phyloP scores from a whole-genome alignment of 2,797 vertebrate species.

The Syngnathus acus region DNA sequence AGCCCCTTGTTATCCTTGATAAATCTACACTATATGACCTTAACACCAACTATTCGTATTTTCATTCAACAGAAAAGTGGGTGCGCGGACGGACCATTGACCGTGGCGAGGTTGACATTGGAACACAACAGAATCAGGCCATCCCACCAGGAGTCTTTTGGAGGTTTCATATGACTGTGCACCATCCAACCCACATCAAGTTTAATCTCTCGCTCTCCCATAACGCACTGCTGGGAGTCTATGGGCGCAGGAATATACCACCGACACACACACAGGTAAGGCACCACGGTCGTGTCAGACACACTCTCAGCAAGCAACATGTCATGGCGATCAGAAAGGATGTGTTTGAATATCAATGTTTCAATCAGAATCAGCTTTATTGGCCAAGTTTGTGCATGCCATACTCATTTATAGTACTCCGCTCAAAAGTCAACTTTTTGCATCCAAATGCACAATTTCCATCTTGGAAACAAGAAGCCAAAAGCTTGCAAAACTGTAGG shows the following conservation, averaged over 20 bases:
- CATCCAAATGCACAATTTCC: background rate
- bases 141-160: constrained; percentile 94
- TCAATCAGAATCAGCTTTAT: too few species aligned
- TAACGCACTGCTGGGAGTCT: constrained; percentile 89
- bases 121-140: constrained; percentile 87
- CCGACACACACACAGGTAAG: constrained; percentile 94
- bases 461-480: background rate
- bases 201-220: constrained; percentile 91
- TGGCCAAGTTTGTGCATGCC: too few species aligned
- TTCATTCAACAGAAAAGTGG: constrained; percentile 67
- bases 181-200: constrained; percentile 89
- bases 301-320: background rate
- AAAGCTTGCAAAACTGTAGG: background rate
- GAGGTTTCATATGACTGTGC: constrained; percentile 91
- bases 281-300: background rate
- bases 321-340: background rate
- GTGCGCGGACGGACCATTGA: constrained; percentile 90
- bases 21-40: constrained; percentile 24
- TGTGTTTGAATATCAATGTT: background rate
- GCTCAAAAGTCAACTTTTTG: background rate
- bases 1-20: constrained; percentile 22
- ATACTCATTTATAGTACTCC: too few species aligned
- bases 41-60: constrained; percentile 17
- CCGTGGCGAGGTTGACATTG: constrained; percentile 87
- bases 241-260: constrained; percentile 90